Percentiles rank a stretch among this genome's conserved stretches.
phyloP scores from a whole-genome alignment of 2,113 vertebrate species.

The Arizona elegans region DNA sequence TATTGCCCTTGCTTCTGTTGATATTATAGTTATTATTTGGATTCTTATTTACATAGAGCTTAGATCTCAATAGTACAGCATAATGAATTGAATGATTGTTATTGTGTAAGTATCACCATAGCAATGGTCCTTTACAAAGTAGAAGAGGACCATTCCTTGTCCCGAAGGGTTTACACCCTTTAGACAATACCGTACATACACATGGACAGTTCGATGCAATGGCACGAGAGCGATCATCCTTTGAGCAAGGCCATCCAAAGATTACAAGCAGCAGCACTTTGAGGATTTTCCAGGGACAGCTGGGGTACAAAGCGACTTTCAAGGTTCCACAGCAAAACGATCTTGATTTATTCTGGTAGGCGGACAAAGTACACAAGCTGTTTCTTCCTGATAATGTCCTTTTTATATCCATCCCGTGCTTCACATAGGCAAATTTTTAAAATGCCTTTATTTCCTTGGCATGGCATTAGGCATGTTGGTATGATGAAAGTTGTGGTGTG shows the following conservation, averaged over 20 bases:
- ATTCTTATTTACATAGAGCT: neutral
- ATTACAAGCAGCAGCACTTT: neutral
- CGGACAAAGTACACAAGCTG: neutral
- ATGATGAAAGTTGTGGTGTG: neutral
- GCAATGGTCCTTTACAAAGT: neutral
- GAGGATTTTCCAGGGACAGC: neutral
- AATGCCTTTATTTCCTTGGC: neutral
- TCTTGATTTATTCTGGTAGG: neutral
- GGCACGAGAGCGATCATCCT: neutral
- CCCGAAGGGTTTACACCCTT: neutral
- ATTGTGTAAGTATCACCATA: neutral
- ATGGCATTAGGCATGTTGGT: no score
- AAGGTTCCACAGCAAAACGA: neutral
- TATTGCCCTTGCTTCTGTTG: neutral
- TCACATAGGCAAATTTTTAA: no score
- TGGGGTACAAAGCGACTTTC: neutral
- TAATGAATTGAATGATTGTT: neutral
- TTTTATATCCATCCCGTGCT: neutral
- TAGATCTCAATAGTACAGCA: neutral
- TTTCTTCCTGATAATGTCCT: neutral
- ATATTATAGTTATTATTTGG: neutral
- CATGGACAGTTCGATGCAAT: neutral
- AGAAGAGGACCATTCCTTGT: neutral
- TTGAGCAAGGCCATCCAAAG: neutral
- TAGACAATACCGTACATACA: neutral